phyloP scores from a whole-genome alignment of 2,888 invertebrate genomes.

The Graphium colonna region DNA sequence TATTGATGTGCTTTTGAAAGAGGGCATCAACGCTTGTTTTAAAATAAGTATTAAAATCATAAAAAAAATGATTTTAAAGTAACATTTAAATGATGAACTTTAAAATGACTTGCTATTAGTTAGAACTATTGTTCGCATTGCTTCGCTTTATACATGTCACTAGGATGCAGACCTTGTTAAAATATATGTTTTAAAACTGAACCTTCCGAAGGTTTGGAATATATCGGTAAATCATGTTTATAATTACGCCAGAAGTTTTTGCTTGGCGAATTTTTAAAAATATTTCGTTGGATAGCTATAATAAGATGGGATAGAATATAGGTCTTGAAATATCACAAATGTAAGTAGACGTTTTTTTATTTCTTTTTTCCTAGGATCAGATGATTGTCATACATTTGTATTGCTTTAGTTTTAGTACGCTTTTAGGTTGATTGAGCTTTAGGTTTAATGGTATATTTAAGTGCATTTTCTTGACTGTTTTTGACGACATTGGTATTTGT shows the following conservation, averaged over 20 bases:
- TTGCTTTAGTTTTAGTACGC: neutral
- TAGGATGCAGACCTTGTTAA: neutral
- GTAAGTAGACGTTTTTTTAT: neutral
- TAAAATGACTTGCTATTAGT: too few species aligned
- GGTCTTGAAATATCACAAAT: conserved; percentile 7
- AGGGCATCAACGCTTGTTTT: neutral
- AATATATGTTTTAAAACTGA: neutral
- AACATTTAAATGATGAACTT: too few species aligned
- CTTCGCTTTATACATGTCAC: too few species aligned
- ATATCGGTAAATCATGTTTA: conserved; percentile 1
- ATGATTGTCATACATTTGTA: neutral
- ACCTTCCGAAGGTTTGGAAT: neutral
- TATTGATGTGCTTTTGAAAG: neutral
- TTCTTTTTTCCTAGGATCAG: neutral
- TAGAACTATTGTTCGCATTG: too few species aligned
- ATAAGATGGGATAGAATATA: conserved; percentile 2
- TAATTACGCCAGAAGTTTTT: conserved; percentile 2
- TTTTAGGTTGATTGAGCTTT: too few species aligned
- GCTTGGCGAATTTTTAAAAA: conserved; percentile 6
- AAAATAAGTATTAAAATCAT: neutral
- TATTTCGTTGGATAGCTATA: neutral
- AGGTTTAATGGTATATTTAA: neutral
- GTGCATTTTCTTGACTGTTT: too few species aligned
- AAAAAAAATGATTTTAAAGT: neutral
- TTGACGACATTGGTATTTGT: too few species aligned